A percentile compares a stretch with the other conserved stretches of the same genome.
phyloP scores from a whole-genome alignment of 2,888 invertebrate species.

The Sipha maydis region DNA sequence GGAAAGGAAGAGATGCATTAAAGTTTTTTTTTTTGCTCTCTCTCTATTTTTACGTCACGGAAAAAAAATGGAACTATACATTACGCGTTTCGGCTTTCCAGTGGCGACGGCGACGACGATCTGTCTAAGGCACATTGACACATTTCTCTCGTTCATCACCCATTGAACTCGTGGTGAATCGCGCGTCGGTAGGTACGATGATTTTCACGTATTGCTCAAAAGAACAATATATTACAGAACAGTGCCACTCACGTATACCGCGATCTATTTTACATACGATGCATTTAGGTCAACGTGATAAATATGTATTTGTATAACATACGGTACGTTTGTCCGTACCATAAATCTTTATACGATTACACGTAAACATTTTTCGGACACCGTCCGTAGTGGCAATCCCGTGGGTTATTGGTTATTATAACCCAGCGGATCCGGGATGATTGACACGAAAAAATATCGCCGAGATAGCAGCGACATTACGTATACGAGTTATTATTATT shows the following conservation, averaged over 20 bases:
- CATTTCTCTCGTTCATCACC: slow-evolving; percentile 1
- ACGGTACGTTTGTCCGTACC: background rate
- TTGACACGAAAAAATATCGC: background rate
- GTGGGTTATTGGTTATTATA: background rate
- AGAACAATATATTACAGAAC: background rate
- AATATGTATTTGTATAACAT: background rate
- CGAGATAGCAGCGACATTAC: background rate
- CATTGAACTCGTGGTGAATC: background rate
- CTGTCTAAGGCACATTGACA: background rate
- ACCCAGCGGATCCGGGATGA: background rate
- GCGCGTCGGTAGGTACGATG: background rate
- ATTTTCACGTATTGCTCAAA: background rate
- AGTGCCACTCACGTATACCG: too few relatives aligned
- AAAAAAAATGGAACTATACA: background rate
- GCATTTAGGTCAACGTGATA: background rate
- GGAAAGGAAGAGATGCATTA: too few relatives aligned
- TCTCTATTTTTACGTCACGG: background rate
- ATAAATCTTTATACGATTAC: background rate
- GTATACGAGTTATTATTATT: background rate
- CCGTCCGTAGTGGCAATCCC: background rate
- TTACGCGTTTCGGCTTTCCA: background rate
- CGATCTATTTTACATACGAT: too few relatives aligned
- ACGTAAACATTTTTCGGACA: background rate
- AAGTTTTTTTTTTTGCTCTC: too few relatives aligned
- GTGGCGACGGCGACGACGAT: background rate